Conservation (phyloP, 2,888 invertebrate species). For the Deilephila porcellus region DNA sequence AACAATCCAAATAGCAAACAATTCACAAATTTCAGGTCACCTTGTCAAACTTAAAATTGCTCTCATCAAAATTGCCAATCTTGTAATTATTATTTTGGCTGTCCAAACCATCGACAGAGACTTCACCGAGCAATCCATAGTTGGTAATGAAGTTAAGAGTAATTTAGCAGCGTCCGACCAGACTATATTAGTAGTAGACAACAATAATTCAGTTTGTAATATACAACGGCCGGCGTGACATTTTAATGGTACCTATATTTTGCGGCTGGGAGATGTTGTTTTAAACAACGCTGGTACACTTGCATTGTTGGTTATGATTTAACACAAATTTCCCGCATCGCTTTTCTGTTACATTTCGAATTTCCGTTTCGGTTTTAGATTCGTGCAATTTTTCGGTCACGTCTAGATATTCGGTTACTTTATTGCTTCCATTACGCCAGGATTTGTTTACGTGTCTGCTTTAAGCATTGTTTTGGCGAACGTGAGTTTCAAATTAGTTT, state of each 20-base stretch:
- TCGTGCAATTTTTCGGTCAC: conserved; percentile 13
- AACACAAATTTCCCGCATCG: conserved; percentile 33
- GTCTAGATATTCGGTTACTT: conserved; percentile 13
- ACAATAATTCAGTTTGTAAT: conserved; percentile 38
- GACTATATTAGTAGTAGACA: conserved; percentile 18
- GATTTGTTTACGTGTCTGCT: conserved; percentile 6
- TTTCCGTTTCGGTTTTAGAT: conserved; percentile 18
- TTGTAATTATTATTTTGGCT: neutral
- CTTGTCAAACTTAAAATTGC: neutral
- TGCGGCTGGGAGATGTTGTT: conserved; percentile 59
- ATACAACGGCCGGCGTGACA: conserved; percentile 53
- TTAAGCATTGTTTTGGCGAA: neutral
- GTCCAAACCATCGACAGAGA: neutral
- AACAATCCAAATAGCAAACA: too few relatives aligned
- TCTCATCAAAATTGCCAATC: neutral
- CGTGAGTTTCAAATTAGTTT: neutral
- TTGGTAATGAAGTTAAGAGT: conserved; percentile 14
- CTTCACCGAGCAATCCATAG: neutral
- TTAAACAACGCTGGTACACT: conserved; percentile 57
- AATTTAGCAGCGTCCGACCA: conserved; percentile 28
- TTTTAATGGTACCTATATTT: conserved; percentile 68
- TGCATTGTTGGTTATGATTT: conserved; percentile 65
- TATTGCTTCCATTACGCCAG: conserved; percentile 18
- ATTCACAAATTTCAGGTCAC: too few relatives aligned
- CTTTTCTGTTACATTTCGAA: conserved; percentile 2